Base-by-base conservation (phyloP, 2,113 vertebrate species). In the Australoheros scitulus region DNA sequence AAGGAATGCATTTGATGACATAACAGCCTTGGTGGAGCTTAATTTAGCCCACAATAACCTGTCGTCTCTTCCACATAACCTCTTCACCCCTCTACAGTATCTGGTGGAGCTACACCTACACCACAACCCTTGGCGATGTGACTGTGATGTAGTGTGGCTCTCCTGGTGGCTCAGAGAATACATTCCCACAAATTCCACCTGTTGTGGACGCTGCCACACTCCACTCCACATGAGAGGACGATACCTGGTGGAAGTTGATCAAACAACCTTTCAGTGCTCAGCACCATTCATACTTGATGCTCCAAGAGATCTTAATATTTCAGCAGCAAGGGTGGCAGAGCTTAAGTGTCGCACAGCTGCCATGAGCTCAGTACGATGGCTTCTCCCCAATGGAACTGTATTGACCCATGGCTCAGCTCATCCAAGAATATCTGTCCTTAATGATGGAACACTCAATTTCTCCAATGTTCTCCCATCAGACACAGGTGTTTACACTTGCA, bases 21-120 rank as follows among this genome's bases (percentile, higher is more conserved):
- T 99, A 88, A 97, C 97, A 57, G 97, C 96, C 1, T 95, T 99
- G 92, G 98, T 98, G 92, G 98, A 99, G 93, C 97, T 99, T 90
- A 99, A 99, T 94, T 90, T 99, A 94, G 98, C 98, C 89, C 98
- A 99, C 95, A 99, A 99, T 92, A 99, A 99, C 95, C 96, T 99
- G 85, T 97, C 97, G 4, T 97, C 98, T 68, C 92, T 99, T 88
- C 98, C 98, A 91, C 98, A 99, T 70, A 98, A 99, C 94, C 97
- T 99, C 85, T 99, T 99, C 50, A 96, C 97, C 36, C 97, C 98
- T 1, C 88, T 99, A 93, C 96, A 97, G 83, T 98, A 98, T 92
- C 94, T 99, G 91, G 98, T 99, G 94, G 97, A 99, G 93, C 92
- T 99, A 70, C 98, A 99, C 90, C 94, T 99, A 80, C 98, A 99